Evolutionary conservation across 2,113 vertebrate species (phyloP), one percentile per base, ranked within the genome.

Genomic region (Laterallus jamaicensis): DNA sequence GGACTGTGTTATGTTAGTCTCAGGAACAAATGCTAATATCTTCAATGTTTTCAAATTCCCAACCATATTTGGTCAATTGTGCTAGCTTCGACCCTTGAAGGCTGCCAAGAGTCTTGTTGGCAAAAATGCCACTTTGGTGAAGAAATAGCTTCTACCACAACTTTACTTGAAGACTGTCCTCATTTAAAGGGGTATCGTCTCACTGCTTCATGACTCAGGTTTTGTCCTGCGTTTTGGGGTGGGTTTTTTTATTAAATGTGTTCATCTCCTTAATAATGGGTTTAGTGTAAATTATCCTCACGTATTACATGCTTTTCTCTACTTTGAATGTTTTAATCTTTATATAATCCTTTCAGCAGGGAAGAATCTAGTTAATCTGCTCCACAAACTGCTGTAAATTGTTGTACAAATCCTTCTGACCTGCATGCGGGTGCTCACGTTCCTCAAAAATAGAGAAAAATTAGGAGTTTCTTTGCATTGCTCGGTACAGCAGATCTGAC

Each of bases 31-130:
- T 93, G 97, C 94, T 97, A 97, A 97, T 98, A 97, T 98, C 96
- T 96, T 90, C 82, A 73, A 82, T 95, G 96, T 97, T 98, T 97
- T 97, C 95, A 95, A 97, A 98, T 98, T 98, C 97, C 97, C 97
- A 96, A 97, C 98, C 98, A 96, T 98, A 98, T 98, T 98, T 98
- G 98, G 98, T 96, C 91, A 98, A 95, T 98, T 94, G 39, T 92
- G 76, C 96, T 97, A 75, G 77, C 93, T 93, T 93, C 24, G 88
- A 86, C 93, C 92, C 93, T 86, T 82, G 67, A 86, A 86, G 83
- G 59, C 97, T 98, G 98, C 98, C 98, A 98, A 97, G 97, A 98
- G 92, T 94, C 96, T 97, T 79, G 93, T 93, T 98, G 97, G 97
- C 97, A 98, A 97, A 98, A 97, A 97, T 98, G 98, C 97, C 97